Evolutionary conservation across 2,797 vertebrate species (phyloP).

Genomic region (Peromyscus nudipes): DNA sequence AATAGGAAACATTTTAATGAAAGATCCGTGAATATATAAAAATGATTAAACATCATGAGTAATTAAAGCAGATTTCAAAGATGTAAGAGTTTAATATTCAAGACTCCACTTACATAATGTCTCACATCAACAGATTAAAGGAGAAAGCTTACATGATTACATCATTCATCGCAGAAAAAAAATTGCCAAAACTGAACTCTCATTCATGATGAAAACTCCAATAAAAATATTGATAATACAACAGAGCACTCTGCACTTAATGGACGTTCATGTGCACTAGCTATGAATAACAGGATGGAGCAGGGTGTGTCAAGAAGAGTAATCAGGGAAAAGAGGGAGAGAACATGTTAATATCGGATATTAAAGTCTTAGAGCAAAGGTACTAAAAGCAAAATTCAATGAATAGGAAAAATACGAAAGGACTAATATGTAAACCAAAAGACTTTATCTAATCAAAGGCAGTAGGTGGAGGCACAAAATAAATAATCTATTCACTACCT

Average conservation of each 20-base stretch:
- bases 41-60: neutral
- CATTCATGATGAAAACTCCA: neutral
- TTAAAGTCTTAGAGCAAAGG: neutral
- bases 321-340: neutral
- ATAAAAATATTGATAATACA: neutral
- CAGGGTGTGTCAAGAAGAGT: neutral
- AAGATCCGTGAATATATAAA: neutral
- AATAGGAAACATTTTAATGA: constrained; percentile 22
- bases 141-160: neutral
- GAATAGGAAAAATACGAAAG: neutral
- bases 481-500: neutral
- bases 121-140: neutral
- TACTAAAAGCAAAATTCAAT: neutral
- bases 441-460: neutral
- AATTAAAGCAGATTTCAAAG: neutral
- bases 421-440: neutral
- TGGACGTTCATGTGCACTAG: neutral
- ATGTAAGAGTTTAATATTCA: neutral
- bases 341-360: neutral
- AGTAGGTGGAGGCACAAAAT: neutral
- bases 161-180: neutral
- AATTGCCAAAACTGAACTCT: neutral
- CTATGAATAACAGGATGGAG: neutral
- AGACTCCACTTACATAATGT: neutral
- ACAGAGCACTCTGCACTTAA: neutral